These are phyloP conservation scores for Drosophila yakuba DNA, from an alignment of 1,140 invertebrate genomes.

Conservation along the genomic window DNA sequence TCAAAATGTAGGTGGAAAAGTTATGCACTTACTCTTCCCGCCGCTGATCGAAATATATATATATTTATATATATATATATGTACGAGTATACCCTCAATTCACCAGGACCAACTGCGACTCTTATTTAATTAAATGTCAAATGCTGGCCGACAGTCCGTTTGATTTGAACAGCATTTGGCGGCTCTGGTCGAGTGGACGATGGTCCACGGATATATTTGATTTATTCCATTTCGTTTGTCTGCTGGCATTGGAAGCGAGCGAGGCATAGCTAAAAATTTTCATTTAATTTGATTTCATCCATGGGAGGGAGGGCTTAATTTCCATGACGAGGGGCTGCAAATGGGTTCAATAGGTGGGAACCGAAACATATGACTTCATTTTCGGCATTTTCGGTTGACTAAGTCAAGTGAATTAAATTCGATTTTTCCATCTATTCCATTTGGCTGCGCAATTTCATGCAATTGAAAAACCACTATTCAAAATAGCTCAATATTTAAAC, in stretches of 20 bases:
- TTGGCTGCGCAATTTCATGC: not conserved
- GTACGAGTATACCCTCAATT: not conserved
- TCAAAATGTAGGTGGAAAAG: slow-evolving; percentile 67
- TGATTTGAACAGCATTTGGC: slow-evolving; percentile 69
- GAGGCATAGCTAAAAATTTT: slow-evolving; percentile 27
- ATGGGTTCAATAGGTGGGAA: slow-evolving; percentile 1
- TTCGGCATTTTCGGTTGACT: not conserved
- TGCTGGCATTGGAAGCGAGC: slow-evolving; percentile 18
- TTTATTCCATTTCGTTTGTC: slow-evolving; percentile 50
- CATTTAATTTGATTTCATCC: slow-evolving; percentile 40
- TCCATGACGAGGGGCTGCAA: slow-evolving; percentile 10
- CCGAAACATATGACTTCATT: slow-evolving; percentile 14
- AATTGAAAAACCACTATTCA: not conserved
- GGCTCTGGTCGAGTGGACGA: slow-evolving; percentile 26
- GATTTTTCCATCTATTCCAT: not conserved
- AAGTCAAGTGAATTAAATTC: not conserved
- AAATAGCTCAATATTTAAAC: not conserved
- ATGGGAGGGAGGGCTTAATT: slow-evolving; percentile 17
- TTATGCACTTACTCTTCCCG: slow-evolving; percentile 51
- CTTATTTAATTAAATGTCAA: slow-evolving; percentile 83
- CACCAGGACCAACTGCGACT: slow-evolving; percentile 23
- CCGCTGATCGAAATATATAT: not conserved
- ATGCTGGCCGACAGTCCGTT: slow-evolving; percentile 49
- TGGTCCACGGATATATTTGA: slow-evolving; percentile 38
- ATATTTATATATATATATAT: too few relatives aligned